Percentiles rank a stretch among this genome's conserved stretches.
Conservation (phyloP, 2,113 vertebrate genomes). For the Megatriorchis doriae region DNA sequence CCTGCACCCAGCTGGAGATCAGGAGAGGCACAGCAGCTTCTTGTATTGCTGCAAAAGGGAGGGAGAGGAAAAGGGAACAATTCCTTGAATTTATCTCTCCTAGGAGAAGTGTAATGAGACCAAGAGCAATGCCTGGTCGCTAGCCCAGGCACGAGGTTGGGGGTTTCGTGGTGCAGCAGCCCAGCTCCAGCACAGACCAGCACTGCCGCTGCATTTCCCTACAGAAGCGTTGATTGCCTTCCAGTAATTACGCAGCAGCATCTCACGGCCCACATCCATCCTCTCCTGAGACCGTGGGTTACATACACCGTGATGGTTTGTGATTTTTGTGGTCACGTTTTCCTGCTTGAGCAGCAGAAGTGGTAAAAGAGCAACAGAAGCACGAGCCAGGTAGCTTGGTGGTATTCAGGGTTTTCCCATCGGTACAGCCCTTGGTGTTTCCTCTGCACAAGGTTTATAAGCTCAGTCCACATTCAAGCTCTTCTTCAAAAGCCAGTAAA, state of each 20-base stretch:
- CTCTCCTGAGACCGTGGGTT: accelerated
- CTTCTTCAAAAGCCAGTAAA: background rate
- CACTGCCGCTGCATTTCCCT: background rate
- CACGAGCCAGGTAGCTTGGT: background rate
- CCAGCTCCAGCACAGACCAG: background rate
- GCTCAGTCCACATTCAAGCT: background rate
- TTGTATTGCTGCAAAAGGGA: background rate
- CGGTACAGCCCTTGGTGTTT: background rate
- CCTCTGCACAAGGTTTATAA: background rate
- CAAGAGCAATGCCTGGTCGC: accelerated
- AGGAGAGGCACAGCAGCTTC: background rate
- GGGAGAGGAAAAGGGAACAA: background rate
- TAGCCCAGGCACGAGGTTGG: background rate
- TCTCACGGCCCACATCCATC: background rate
- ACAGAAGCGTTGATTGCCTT: background rate
- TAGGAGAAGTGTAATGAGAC: background rate
- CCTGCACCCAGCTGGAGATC: background rate
- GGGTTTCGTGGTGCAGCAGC: background rate
- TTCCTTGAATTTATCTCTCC: background rate
- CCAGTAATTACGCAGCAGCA: background rate
- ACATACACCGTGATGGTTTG: accelerated
- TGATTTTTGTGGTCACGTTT: background rate
- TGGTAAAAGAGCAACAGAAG: background rate
- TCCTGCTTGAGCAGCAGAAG: background rate
- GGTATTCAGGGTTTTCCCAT: background rate